These are phyloP conservation scores for Cephus pulcher DNA, from an alignment of 2,888 invertebrate genomes.

Conservation along the genomic window DNA sequence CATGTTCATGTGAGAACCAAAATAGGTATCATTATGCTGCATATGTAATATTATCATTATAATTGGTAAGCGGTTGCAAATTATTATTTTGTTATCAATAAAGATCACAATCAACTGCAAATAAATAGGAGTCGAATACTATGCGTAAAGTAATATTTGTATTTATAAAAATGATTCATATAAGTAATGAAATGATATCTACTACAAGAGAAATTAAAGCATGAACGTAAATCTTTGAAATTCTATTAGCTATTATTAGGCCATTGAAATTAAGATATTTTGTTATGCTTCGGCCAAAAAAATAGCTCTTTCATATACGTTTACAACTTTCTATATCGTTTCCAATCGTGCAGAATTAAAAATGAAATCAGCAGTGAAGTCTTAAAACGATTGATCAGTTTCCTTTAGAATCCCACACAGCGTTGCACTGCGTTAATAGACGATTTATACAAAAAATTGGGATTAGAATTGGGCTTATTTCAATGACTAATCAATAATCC, in stretches of 20 bases:
- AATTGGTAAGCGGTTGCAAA: slow-evolving; percentile 8
- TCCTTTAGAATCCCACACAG: background rate
- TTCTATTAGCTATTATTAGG: slow-evolving; percentile 7
- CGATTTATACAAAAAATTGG: background rate
- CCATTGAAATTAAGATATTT: slow-evolving; percentile 12
- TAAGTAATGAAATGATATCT: background rate
- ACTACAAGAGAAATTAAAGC: background rate
- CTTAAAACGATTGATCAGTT: background rate
- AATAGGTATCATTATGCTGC: slow-evolving; percentile 9
- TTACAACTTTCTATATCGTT: background rate
- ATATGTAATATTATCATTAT: slow-evolving; percentile 4
- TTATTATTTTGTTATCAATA: slow-evolving; percentile 5
- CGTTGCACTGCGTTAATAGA: background rate
- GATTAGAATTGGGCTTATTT: background rate
- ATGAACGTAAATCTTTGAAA: slow-evolving; percentile 1
- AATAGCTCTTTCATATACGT: background rate
- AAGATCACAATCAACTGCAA: slow-evolving; percentile 5
- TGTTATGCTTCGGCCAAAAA: background rate
- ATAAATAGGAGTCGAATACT: slow-evolving; percentile 8
- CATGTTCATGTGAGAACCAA: slow-evolving; percentile 6
- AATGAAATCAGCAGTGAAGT: background rate
- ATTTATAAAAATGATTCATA: background rate
- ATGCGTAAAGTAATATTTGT: background rate
- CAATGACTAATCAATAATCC: background rate
- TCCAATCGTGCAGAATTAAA: background rate